Evolutionary conservation across 2,888 invertebrate species (phyloP).

Genomic region (Drosophila neotestacea): DNA sequence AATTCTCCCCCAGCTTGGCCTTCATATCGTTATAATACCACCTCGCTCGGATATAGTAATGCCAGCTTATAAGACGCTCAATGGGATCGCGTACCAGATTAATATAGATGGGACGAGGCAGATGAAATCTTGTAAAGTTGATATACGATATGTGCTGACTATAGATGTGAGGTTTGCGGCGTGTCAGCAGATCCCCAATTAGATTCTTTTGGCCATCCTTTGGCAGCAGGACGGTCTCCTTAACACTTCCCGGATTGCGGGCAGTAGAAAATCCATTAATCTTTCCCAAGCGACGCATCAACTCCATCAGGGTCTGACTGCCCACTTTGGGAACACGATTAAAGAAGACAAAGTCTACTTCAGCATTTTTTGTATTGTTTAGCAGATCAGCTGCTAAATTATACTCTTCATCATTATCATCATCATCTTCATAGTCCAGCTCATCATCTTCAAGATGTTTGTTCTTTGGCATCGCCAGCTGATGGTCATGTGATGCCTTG

Average conservation of each 20-base stretch:
- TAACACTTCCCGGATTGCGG: constrained; percentile 92
- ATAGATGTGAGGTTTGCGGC: constrained; percentile 92
- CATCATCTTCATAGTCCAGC: not conserved
- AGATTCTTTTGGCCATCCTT: constrained; percentile 91
- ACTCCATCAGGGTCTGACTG: constrained; percentile 95
- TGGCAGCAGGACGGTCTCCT: constrained; percentile 92
- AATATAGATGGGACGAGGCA: constrained; percentile 94
- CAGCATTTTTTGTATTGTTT: constrained; percentile 82
- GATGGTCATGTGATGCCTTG: constrained; percentile 53
- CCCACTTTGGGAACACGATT: constrained; percentile 96
- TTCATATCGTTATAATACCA: constrained; percentile 91
- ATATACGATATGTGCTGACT: constrained; percentile 95
- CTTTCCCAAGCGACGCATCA: constrained; percentile 88
- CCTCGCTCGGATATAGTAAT: constrained; percentile 94
- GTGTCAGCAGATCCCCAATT: constrained; percentile 88
- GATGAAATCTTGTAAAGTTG: constrained; percentile 92
- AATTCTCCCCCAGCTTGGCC: constrained; percentile 87
- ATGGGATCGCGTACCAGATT: constrained; percentile 96
- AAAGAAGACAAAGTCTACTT: constrained; percentile 91
- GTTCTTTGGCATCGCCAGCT: constrained; percentile 51
- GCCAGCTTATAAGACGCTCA: constrained; percentile 96
- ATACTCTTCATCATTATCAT: constrained; percentile 39
- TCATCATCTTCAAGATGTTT: not conserved
- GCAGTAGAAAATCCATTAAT: constrained; percentile 84
- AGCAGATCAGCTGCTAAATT: constrained; percentile 68